Evolutionary conservation across 1,140 invertebrate genomes (phyloP), one percentile per base, ranked within the genome.

Genomic region (Gonioctena quinquepunctata): DNA sequence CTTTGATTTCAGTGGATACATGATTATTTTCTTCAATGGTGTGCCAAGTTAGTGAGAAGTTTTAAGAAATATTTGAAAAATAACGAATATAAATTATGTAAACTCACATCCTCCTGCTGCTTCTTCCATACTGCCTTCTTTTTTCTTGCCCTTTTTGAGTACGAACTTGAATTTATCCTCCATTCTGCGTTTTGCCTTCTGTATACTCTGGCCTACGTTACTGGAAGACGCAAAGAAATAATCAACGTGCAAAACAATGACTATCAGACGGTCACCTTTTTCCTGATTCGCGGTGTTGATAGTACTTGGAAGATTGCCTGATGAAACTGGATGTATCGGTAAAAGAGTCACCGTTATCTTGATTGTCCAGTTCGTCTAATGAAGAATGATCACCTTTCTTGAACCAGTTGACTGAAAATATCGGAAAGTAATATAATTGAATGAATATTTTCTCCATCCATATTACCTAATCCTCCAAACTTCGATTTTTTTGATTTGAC

Each of bases 71-170:
- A n/a, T n/a, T n/a, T n/a, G n/a, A n/a, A n/a, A n/a, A n/a, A n/a
- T n/a, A n/a, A n/a, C n/a, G n/a, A n/a, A n/a, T n/a, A n/a, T n/a
- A n/a, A n/a, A n/a, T n/a, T n/a, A n/a, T n/a, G n/a, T n/a, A n/a
- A n/a, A 42, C 89, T 89, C 83, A 92, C 91, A 91, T 80, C 87
- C 90, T 74, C 91, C 91, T 70, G 91, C 89, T 13, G 90, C 87
- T 82, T 96, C 94, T 85, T 96, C 94, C 68, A 91, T 89, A 80
- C 91, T 94, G 22, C 93, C 92, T 81, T 95, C 93, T 82, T 94
- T 94, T 82, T 94, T 94, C 77, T 92, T 93, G 3, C 93, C 92
- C 81, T 93, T 93, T 65, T 88, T 87, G 48, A 90, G 82, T 11
- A 87, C 87, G 72, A 90, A 89, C 83, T 89, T 86, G 57, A 96